Conservation (phyloP, 2,888 invertebrate genomes). For the Rotaria socialis region DNA sequence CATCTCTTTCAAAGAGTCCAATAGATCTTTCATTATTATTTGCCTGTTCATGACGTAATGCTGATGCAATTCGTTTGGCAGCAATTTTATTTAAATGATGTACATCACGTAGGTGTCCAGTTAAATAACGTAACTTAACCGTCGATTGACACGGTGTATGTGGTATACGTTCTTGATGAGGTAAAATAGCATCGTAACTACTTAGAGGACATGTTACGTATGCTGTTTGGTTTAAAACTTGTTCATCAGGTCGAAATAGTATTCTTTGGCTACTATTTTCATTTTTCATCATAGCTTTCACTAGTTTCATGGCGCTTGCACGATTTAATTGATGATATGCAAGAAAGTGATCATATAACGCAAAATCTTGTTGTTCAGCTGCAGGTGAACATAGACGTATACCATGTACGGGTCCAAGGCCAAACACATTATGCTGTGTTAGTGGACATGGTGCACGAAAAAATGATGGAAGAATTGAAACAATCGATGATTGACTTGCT, state of each 20-base stretch:
- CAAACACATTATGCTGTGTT: background rate
- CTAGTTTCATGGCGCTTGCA: background rate
- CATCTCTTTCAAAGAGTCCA: conserved; percentile 10
- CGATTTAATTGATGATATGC: conserved; percentile 21
- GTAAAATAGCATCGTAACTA: background rate
- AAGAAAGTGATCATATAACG: background rate
- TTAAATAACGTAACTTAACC: conserved; percentile 13
- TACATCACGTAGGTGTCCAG: conserved; percentile 9
- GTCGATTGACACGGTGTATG: conserved; percentile 10
- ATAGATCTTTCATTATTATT: background rate
- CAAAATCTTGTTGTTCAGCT: background rate
- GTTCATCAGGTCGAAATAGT: conserved; percentile 4
- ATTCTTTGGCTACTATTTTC: conserved; percentile 5
- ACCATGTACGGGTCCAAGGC: conserved; percentile 7
- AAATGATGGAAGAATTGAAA: background rate
- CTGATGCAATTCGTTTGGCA: conserved; percentile 5
- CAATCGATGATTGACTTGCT: background rate
- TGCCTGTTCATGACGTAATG: background rate
- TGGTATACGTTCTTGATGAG: conserved; percentile 21
- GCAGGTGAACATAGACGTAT: background rate
- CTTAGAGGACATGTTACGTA: background rate
- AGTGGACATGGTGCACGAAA: conserved; percentile 16
- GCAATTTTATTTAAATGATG: conserved; percentile 12
- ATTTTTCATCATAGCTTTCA: conserved; percentile 16
- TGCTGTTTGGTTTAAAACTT: conserved; percentile 17